phyloP scores from a whole-genome alignment of 2,888 invertebrate genomes.

The Drosophila algonquin region DNA sequence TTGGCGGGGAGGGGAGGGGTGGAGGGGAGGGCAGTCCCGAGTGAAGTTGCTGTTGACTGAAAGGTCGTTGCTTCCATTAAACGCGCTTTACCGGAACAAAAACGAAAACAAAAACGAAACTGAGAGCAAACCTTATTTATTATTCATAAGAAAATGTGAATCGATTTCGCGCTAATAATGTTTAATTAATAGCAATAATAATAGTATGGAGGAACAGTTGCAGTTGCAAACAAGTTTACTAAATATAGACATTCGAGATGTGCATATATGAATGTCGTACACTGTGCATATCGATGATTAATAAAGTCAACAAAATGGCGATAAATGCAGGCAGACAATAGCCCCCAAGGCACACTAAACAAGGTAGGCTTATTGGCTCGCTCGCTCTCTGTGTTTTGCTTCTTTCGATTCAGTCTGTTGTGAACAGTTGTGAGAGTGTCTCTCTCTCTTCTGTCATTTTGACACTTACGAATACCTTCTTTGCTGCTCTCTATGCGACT shows the following conservation, averaged over 20 bases:
- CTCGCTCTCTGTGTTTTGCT: no score
- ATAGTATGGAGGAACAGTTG: constrained; percentile 7
- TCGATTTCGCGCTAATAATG: constrained; percentile 12
- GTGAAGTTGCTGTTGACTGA: constrained; percentile 62
- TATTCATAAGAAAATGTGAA: constrained; percentile 38
- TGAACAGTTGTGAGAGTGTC: no score
- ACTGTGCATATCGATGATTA: constrained; percentile 13
- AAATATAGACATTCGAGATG: background rate
- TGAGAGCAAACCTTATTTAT: constrained; percentile 30
- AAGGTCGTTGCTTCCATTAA: constrained; percentile 78
- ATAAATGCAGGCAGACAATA: background rate
- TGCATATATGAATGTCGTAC: background rate
- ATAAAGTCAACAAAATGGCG: constrained; percentile 4
- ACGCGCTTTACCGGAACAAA: constrained; percentile 63
- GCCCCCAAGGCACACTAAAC: no score
- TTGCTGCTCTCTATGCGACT: no score
- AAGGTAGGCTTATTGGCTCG: no score
- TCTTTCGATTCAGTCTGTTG: no score
- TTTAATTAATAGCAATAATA: constrained; percentile 7
- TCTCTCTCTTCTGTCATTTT: no score
- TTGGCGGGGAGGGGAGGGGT: constrained; percentile 4
- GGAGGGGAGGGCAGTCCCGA: constrained; percentile 11
- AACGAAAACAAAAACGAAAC: constrained; percentile 57
- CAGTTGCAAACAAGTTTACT: constrained; percentile 13
- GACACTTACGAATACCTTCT: no score